Percentiles rank a stretch among this genome's conserved stretches.
These are phyloP conservation scores for Neodontobutis hainanensis DNA, from an alignment of 2,113 vertebrate species.

Conservation along the genomic window DNA sequence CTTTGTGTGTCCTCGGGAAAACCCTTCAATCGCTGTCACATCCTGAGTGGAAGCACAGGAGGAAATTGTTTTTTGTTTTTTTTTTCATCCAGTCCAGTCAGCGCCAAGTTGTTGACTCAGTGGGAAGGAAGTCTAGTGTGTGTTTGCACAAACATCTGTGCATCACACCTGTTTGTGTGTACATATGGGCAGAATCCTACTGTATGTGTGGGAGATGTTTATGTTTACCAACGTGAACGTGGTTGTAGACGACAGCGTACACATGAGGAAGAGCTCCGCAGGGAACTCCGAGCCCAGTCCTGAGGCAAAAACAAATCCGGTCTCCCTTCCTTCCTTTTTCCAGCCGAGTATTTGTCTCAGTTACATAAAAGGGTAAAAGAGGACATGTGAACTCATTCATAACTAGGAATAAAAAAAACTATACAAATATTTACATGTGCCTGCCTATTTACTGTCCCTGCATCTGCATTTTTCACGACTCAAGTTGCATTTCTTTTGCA, in stretches of 20 bases:
- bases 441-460: no score
- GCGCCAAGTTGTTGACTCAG: slow-evolving; percentile 55
- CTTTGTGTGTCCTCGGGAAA: slow-evolving; percentile 54
- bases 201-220: not conserved
- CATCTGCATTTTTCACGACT: no score
- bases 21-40: slow-evolving; percentile 36
- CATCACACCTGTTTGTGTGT: slow-evolving; percentile 28
- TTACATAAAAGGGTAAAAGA: slow-evolving; percentile 54
- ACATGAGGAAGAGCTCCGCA: slow-evolving; percentile 35
- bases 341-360: slow-evolving; percentile 2
- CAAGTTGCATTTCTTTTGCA: no score
- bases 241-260: slow-evolving; percentile 19
- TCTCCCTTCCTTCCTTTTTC: slow-evolving; percentile 43
- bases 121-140: slow-evolving; percentile 41
- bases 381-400: slow-evolving; percentile 16
- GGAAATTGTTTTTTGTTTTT: slow-evolving; percentile 26
- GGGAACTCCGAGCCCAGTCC: slow-evolving; percentile 22
- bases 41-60: slow-evolving; percentile 58
- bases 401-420: no score
- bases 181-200: not conserved
- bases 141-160: slow-evolving; percentile 24
- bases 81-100: slow-evolving; percentile 28
- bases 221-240: slow-evolving; percentile 3
- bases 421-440: not conserved
- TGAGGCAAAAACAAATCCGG: slow-evolving; percentile 44